Evolutionary conservation across 37 sponge, comb jelly and placozoan species (phyloP).

Genomic region (Tethya wilhelma): DNA sequence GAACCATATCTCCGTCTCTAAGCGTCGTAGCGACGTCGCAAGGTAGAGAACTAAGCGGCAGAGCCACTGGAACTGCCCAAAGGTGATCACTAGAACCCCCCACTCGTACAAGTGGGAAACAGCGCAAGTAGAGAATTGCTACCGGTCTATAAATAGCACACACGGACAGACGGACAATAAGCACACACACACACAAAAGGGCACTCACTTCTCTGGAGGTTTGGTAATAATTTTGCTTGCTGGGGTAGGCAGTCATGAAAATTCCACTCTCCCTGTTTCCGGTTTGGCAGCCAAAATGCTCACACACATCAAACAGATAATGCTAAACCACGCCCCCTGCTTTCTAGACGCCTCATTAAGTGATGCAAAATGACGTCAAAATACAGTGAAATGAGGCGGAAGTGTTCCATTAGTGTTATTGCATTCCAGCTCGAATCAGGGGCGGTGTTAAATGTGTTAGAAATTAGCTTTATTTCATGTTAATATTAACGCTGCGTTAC

Average conservation of each 20-base stretch:
- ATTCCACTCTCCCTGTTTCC: conserved; percentile 74
- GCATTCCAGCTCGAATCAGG: too few relatives aligned
- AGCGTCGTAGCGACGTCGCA: background rate
- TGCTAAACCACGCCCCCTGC: conserved; percentile 5
- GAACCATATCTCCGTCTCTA: too few relatives aligned
- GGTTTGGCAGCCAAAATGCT: conserved; percentile 44
- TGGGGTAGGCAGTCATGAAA: conserved; percentile 80
- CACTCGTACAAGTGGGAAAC: conserved; percentile 30
- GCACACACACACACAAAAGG: conserved; percentile 66
- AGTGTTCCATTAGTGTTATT: too few relatives aligned
- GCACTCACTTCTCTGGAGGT: conserved; percentile 81
- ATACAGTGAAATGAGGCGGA: too few relatives aligned
- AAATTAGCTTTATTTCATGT: too few relatives aligned
- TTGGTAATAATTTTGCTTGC: conserved; percentile 80
- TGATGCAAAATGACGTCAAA: too few relatives aligned
- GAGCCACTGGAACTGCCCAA: background rate
- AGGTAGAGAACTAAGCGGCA: background rate
- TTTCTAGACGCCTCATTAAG: too few relatives aligned
- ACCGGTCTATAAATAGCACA: conserved; percentile 73
- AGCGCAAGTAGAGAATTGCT: background rate
- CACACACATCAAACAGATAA: conserved; percentile 21
- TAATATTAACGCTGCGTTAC: too few relatives aligned
- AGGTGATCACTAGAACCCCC: background rate
- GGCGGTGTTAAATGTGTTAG: too few relatives aligned
- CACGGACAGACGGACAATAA: conserved; percentile 67